Percentiles rank a stretch among this genome's conserved stretches.
Conservation (phyloP, 2,113 vertebrate genomes). For the Rhipidura dahli region DNA sequence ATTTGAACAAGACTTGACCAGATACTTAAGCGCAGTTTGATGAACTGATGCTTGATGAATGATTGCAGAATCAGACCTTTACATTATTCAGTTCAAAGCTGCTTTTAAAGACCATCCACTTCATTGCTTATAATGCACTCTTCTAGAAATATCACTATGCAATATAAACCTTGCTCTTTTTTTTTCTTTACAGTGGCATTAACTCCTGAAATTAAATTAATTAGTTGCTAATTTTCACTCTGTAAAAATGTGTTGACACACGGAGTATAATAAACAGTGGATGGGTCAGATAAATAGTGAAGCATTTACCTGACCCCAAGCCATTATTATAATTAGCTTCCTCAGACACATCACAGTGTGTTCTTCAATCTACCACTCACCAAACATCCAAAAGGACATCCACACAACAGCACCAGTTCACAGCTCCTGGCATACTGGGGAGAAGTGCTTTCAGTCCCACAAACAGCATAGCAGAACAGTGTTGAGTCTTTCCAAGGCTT, state of each 20-base stretch:
- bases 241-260: slow-evolving; percentile 42
- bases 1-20: slow-evolving; percentile 21
- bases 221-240: slow-evolving; percentile 52
- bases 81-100: background rate
- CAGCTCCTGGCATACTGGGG: background rate
- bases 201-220: slow-evolving; percentile 59
- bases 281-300: slow-evolving; percentile 42
- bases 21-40: background rate
- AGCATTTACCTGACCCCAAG: slow-evolving; percentile 17
- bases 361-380: background rate
- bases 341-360: background rate
- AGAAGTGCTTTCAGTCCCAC: background rate
- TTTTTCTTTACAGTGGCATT: background rate
- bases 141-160: background rate
- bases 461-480: background rate
- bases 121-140: background rate
- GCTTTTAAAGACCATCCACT: background rate
- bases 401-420: background rate
- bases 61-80: background rate
- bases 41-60: slow-evolving; percentile 21
- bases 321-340: slow-evolving; percentile 43
- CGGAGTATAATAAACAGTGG: slow-evolving; percentile 2
- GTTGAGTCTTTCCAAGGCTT: background rate
- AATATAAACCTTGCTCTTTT: background rate
- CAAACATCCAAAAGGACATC: background rate